Percentiles rank a stretch among this genome's conserved stretches.
These are phyloP conservation scores for Oxycera nigricornis DNA, from an alignment of 2,888 invertebrate genomes.

Conservation along the genomic window DNA sequence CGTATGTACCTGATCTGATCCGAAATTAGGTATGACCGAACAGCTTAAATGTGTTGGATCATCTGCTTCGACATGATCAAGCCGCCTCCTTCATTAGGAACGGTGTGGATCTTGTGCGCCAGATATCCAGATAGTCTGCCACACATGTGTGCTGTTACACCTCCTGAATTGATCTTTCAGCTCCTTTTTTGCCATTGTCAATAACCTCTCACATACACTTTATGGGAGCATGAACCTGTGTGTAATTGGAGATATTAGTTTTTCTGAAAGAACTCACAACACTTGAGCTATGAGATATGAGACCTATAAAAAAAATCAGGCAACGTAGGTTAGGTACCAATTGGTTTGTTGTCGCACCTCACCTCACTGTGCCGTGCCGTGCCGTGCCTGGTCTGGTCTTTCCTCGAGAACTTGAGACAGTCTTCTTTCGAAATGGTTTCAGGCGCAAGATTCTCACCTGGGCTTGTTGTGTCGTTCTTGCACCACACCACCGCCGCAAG, in stretches of 20 bases:
- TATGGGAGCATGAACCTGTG: slow-evolving; percentile 8
- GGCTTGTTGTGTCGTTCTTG: background rate
- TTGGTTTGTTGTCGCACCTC: slow-evolving; percentile 10
- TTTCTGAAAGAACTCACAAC: slow-evolving; percentile 27
- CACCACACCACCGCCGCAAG: background rate
- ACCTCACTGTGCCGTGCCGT: too few relatives aligned
- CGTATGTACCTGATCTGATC: background rate
- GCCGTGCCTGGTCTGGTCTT: too few relatives aligned
- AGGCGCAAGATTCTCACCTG: slow-evolving; percentile 28
- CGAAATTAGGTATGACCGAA: background rate
- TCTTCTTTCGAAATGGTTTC: background rate
- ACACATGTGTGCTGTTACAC: background rate
- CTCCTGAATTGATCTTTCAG: background rate
- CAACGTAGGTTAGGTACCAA: too few relatives aligned
- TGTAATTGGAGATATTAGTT: slow-evolving; percentile 35
- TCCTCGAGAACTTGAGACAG: background rate
- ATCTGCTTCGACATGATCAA: slow-evolving; percentile 4
- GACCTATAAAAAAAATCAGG: background rate
- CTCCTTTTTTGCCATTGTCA: slow-evolving; percentile 16
- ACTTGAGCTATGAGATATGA: slow-evolving; percentile 1
- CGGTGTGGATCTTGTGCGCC: background rate
- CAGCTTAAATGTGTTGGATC: slow-evolving; percentile 10
- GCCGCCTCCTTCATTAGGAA: background rate
- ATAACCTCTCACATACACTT: slow-evolving; percentile 26
- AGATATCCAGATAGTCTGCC: background rate